phyloP scores from a whole-genome alignment of 2,888 invertebrate species.

The Darwinula stevensoni region DNA sequence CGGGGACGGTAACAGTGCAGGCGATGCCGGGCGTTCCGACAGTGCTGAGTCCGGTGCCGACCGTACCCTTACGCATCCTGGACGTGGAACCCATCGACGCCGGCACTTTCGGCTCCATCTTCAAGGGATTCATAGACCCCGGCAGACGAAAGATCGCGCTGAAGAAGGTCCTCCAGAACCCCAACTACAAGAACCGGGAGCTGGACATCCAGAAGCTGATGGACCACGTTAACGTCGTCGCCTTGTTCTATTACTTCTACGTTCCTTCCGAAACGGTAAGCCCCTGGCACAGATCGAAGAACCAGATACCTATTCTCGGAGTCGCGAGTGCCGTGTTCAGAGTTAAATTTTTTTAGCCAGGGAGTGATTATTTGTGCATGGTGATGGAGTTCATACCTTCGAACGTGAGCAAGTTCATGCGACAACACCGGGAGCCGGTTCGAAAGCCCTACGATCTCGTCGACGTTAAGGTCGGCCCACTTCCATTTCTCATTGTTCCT shows the following conservation, averaged over 20 bases:
- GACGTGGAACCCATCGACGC: neutral
- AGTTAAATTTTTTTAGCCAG: neutral
- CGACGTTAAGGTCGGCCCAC: too few species aligned
- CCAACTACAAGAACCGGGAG: constrained; percentile 1
- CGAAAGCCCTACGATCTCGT: too few species aligned
- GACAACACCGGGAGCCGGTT: constrained; percentile 2
- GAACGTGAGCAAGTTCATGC: neutral
- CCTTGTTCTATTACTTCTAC: constrained; percentile 1
- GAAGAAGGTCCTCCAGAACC: neutral
- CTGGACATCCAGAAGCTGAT: neutral
- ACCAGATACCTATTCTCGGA: too few species aligned
- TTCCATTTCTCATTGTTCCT: too few species aligned
- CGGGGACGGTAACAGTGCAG: neutral
- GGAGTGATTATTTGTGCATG: neutral
- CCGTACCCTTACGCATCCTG: neutral
- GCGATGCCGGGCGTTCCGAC: neutral
- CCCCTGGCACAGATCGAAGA: too few species aligned
- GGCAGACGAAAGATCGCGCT: neutral
- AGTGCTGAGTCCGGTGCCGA: neutral
- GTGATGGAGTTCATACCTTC: neutral
- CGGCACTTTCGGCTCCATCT: constrained; percentile 1
- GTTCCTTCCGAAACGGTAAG: neutral
- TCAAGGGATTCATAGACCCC: neutral
- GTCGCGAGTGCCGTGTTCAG: too few species aligned
- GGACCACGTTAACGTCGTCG: neutral